A percentile compares a stretch with the other conserved stretches of the same genome.
phyloP scores from a whole-genome alignment of 2,113 vertebrate genomes.

The Erinaceus europaeus region DNA sequence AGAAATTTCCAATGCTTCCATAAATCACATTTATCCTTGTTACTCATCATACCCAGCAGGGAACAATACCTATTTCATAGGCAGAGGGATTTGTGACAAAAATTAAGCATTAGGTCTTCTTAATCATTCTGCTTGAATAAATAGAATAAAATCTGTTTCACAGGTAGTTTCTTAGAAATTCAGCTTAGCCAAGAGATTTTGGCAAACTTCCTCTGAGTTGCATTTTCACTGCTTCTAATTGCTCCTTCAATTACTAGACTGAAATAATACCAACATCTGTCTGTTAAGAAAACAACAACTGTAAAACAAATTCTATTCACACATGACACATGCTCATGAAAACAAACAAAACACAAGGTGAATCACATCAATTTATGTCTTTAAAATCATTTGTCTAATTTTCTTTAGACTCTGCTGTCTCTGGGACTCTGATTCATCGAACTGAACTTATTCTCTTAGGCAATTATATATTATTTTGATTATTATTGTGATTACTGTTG shows the following conservation, averaged over 20 bases:
- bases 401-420: neutral
- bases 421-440: neutral
- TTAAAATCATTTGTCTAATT: constrained; percentile 12
- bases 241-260: neutral
- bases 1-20: neutral
- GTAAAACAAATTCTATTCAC: neutral
- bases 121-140: neutral
- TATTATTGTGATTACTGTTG: constrained; percentile 47
- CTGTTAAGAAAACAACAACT: neutral
- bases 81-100: neutral
- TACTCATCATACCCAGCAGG: neutral
- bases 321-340: constrained; percentile 37
- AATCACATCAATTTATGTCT: neutral
- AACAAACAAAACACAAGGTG: neutral
- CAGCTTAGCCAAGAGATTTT: neutral
- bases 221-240: neutral
- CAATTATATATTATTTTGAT: constrained; percentile 50
- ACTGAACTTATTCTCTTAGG: constrained; percentile 7
- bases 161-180: neutral
- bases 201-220: neutral
- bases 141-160: neutral
- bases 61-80: neutral
- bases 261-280: constrained; percentile 23
- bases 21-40: neutral
- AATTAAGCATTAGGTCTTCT: neutral